These are phyloP conservation scores for Notarius quadriscutis DNA, from an alignment of 2,113 vertebrate genomes.

Conservation along the genomic window DNA sequence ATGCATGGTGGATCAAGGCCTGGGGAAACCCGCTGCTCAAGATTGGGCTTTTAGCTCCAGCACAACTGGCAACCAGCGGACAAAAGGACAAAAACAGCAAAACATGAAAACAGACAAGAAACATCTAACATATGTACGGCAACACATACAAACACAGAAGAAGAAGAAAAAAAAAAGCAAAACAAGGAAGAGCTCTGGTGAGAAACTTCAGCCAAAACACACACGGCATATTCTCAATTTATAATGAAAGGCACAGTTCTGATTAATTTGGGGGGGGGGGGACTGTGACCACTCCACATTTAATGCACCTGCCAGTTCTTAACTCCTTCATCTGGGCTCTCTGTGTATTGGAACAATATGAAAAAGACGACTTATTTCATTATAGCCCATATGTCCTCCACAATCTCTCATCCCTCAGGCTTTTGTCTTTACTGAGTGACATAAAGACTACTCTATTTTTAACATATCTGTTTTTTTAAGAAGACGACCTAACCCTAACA, in stretches of 20 bases:
- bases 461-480: neutral
- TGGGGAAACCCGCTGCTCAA: neutral
- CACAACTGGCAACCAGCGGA: neutral
- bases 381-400: neutral
- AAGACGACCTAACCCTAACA: neutral
- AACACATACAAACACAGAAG: too few relatives aligned
- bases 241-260: neutral
- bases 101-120: neutral
- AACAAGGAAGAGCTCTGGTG: neutral
- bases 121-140: too few relatives aligned
- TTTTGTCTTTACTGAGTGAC: conserved; percentile 13
- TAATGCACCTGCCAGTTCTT: conserved; percentile 7
- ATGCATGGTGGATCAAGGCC: neutral
- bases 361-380: conserved; percentile 30
- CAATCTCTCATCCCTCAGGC: neutral
- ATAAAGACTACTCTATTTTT: conserved; percentile 21
- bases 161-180: neutral
- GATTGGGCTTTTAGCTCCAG: neutral
- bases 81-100: neutral
- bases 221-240: neutral
- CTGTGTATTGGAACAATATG: neutral
- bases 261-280: neutral
- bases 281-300: neutral
- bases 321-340: conserved; percentile 14
- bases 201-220: neutral